A percentile compares a stretch with the other conserved stretches of the same genome.
Evolutionary conservation across 23 tunicate species (phyloP).

Genomic region (Oikopleura vanhoeffeni): DNA sequence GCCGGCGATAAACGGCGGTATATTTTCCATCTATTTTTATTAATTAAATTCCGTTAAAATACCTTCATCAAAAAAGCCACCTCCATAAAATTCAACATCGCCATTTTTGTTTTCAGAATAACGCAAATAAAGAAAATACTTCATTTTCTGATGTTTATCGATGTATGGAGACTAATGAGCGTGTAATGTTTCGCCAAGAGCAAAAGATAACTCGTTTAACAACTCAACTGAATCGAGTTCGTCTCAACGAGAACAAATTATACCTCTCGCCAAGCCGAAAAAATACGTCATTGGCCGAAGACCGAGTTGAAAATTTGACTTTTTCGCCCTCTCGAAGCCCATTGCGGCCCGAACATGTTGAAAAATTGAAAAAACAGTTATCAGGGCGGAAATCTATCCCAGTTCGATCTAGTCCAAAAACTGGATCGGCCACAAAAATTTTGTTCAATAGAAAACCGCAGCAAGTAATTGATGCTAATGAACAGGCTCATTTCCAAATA

Average conservation of each 20-base stretch:
- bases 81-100: too few relatives aligned
- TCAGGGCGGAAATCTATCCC: not conserved
- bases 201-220: not conserved
- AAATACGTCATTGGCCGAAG: not conserved
- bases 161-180: not conserved
- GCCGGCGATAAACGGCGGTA: too few relatives aligned
- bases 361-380: not conserved
- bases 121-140: not conserved
- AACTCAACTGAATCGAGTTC: not conserved
- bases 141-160: not conserved
- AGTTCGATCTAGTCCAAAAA: not conserved
- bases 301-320: not conserved
- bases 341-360: slow-evolving; percentile 7
- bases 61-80: too few relatives aligned
- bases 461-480: not conserved
- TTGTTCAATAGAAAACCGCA: not conserved
- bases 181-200: not conserved
- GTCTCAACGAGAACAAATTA: not conserved
- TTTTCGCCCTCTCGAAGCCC: not conserved
- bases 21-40: too few relatives aligned
- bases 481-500: not conserved
- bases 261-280: not conserved
- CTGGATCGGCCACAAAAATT: not conserved
- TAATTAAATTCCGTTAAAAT: too few relatives aligned
- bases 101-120: not conserved